phyloP scores from a whole-genome alignment of 1,140 invertebrate genomes.

The Brachionus rubens region DNA sequence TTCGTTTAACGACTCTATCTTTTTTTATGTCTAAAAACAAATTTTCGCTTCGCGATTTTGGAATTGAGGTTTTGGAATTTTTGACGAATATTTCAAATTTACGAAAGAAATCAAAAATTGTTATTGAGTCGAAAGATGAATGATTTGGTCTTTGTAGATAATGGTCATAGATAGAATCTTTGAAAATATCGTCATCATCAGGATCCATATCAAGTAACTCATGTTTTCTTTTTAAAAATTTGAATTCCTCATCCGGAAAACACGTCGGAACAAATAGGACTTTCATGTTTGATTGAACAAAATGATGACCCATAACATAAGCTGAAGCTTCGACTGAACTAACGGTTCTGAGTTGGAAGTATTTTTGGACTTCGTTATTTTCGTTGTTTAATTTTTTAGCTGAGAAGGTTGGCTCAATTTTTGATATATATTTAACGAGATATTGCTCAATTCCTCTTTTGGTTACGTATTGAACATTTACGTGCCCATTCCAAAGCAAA shows the following conservation, averaged over 20 bases:
- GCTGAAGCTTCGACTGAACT: neutral
- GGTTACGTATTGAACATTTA: neutral
- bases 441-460: constrained; percentile 6
- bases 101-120: neutral
- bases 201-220: neutral
- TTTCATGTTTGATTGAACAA: constrained; percentile 15
- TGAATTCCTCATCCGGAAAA: neutral
- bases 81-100: neutral
- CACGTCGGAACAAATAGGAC: neutral
- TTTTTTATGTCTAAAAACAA: neutral
- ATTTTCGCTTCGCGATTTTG: neutral
- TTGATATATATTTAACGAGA: neutral
- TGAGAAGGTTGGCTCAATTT: neutral
- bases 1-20: neutral
- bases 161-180: neutral
- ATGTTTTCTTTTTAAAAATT: constrained; percentile 8
- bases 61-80: neutral
- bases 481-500: neutral
- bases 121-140: neutral
- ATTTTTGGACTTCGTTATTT: too few species aligned
- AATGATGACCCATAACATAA: neutral
- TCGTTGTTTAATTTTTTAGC: neutral
- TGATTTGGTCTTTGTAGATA: neutral
- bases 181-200: neutral
- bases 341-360: neutral